These are phyloP conservation scores for Salpingus planirostris DNA, from an alignment of 2,888 invertebrate species.

Conservation along the genomic window DNA sequence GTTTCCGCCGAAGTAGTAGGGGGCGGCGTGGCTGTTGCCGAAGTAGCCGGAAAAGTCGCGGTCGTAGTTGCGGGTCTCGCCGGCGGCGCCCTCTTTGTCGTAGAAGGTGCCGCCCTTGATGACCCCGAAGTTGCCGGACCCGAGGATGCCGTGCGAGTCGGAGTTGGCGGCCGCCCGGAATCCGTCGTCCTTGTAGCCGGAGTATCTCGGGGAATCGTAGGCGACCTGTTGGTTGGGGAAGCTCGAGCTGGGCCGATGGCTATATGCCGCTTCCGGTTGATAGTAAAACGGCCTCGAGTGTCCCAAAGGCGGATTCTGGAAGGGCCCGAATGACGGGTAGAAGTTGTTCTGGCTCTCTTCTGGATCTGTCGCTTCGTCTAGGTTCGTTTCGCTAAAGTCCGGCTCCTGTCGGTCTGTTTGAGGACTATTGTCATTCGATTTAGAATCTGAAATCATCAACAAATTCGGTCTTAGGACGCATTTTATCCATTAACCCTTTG, in stretches of 20 bases:
- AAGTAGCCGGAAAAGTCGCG: slow-evolving; percentile 51
- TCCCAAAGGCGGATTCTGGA: slow-evolving; percentile 50
- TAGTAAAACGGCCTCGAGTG: slow-evolving; percentile 54
- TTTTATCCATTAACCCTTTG: too few relatives aligned
- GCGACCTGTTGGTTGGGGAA: slow-evolving; percentile 32
- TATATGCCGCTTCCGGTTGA: slow-evolving; percentile 52
- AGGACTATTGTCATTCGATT: too few relatives aligned
- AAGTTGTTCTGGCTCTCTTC: slow-evolving; percentile 47
- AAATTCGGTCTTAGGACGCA: too few relatives aligned
- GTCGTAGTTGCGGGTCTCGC: slow-evolving; percentile 48
- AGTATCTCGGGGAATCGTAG: slow-evolving; percentile 34
- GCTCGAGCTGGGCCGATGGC: slow-evolving; percentile 46
- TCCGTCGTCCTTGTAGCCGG: slow-evolving; percentile 30
- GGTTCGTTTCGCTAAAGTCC: slow-evolving; percentile 7
- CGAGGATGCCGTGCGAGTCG: slow-evolving; percentile 51
- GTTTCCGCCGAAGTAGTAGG: slow-evolving; percentile 45
- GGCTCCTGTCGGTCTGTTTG: too few relatives aligned
- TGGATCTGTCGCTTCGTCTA: slow-evolving; percentile 17
- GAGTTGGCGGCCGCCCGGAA: slow-evolving; percentile 15
- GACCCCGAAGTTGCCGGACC: slow-evolving; percentile 81
- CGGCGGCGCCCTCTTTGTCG: slow-evolving; percentile 60
- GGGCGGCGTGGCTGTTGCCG: slow-evolving; percentile 64
- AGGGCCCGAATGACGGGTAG: slow-evolving; percentile 59
- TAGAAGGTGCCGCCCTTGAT: slow-evolving; percentile 82
- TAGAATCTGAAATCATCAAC: too few relatives aligned